phyloP scores from a whole-genome alignment of 2,797 vertebrate species.

The Phalanger gymnotis region DNA sequence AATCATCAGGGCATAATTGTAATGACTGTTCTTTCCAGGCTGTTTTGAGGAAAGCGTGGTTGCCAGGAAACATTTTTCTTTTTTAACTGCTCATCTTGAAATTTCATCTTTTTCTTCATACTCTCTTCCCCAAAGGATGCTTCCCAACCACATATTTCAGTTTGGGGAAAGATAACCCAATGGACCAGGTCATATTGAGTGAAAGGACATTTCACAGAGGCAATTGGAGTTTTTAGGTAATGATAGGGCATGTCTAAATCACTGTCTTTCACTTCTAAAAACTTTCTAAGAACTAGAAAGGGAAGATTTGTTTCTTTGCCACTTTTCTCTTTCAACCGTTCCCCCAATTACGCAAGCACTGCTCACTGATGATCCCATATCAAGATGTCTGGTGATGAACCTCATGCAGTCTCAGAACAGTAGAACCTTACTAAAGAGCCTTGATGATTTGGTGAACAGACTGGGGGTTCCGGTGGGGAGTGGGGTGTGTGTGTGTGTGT shows the following conservation, averaged over 20 bases:
- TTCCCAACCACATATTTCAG: conserved; percentile 15
- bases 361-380: background rate
- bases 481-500: background rate
- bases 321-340: background rate
- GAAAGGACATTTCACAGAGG: background rate
- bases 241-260: background rate
- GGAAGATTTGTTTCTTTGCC: background rate
- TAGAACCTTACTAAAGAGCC: background rate
- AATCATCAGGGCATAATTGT: conserved; percentile 31
- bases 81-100: conserved; percentile 49
- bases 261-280: background rate
- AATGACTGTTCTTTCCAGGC: conserved; percentile 30
- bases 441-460: background rate
- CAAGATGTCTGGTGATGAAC: background rate
- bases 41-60: conserved; percentile 32
- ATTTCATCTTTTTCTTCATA: conserved; percentile 1
- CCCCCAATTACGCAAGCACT: background rate
- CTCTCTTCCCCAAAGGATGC: background rate
- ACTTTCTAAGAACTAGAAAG: background rate
- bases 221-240: background rate
- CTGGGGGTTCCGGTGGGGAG: background rate
- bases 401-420: background rate
- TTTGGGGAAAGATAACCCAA: conserved; percentile 6
- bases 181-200: background rate
- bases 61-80: conserved; percentile 24